These are phyloP conservation scores for Lumbricus terrestris DNA, from an alignment of 2,888 invertebrate genomes.

Conservation along the genomic window DNA sequence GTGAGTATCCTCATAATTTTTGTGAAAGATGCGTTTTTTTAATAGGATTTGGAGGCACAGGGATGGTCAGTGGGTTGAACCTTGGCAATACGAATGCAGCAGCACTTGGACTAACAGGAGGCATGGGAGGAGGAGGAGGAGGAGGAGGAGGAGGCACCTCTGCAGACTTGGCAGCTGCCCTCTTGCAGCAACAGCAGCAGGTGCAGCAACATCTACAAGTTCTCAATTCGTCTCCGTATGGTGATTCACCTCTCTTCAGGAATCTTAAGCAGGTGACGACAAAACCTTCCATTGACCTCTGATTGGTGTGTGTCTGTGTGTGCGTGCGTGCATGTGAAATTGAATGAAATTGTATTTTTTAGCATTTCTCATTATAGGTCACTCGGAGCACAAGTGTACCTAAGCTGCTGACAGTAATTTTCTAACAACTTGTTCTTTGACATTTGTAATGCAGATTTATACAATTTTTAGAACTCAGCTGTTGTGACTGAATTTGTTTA, in stretches of 20 bases:
- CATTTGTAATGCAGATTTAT: too few species aligned
- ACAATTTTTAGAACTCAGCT: too few species aligned
- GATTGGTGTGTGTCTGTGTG: too few species aligned
- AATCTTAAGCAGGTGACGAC: constrained; percentile 59
- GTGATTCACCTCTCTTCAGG: constrained; percentile 81
- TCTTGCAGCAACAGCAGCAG: constrained; percentile 27
- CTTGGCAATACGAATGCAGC: constrained; percentile 8
- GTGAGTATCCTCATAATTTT: not conserved
- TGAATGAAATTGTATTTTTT: too few species aligned
- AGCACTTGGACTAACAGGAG: not conserved
- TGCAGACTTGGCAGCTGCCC: not conserved
- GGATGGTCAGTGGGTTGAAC: constrained; percentile 9
- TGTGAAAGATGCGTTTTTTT: not conserved
- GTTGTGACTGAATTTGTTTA: not conserved
- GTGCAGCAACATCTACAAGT: constrained; percentile 56
- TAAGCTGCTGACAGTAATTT: too few species aligned
- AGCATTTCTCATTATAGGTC: too few species aligned
- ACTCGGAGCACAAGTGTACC: too few species aligned
- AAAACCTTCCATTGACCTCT: too few species aligned
- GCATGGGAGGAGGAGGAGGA: constrained; percentile 31
- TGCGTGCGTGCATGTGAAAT: too few species aligned
- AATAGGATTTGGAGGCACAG: constrained; percentile 21
- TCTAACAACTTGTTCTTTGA: too few species aligned
- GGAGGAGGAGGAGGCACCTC: too few species aligned
- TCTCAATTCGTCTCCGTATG: constrained; percentile 79